Evolutionary conservation across 2,797 vertebrate genomes (phyloP).

Genomic region (Spheniscus humboldti): DNA sequence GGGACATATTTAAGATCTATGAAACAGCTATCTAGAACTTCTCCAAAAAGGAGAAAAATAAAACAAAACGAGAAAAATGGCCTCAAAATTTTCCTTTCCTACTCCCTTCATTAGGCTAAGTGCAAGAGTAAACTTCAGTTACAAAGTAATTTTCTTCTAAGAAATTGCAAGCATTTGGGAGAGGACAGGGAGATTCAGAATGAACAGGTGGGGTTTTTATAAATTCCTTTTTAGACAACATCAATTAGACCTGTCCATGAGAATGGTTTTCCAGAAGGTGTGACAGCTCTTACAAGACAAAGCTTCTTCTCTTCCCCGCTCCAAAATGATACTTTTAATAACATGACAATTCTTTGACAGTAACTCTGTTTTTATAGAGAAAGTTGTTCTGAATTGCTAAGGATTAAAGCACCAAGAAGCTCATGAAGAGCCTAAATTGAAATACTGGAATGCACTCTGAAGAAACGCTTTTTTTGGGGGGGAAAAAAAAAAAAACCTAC

Average conservation of each 20-base stretch:
- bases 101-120: background rate
- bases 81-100: background rate
- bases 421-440: background rate
- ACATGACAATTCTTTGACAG: background rate
- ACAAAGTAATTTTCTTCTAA: background rate
- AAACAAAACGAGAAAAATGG: background rate
- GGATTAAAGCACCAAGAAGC: background rate
- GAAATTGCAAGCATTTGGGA: background rate
- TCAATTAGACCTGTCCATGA: background rate
- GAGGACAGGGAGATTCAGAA: background rate
- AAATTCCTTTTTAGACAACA: background rate
- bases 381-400: background rate
- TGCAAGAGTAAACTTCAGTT: background rate
- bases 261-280: background rate
- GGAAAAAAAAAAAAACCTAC: background rate
- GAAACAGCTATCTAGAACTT: background rate
- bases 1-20: background rate
- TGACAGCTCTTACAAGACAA: background rate
- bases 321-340: background rate
- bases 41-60: background rate
- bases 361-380: background rate
- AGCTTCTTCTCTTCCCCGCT: background rate
- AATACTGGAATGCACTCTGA: background rate
- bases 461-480: background rate
- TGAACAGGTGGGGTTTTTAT: background rate